Percentiles rank a stretch among this genome's conserved stretches.
These are phyloP conservation scores for Mystacides longicornis DNA, from an alignment of 2,888 invertebrate genomes.

Conservation along the genomic window DNA sequence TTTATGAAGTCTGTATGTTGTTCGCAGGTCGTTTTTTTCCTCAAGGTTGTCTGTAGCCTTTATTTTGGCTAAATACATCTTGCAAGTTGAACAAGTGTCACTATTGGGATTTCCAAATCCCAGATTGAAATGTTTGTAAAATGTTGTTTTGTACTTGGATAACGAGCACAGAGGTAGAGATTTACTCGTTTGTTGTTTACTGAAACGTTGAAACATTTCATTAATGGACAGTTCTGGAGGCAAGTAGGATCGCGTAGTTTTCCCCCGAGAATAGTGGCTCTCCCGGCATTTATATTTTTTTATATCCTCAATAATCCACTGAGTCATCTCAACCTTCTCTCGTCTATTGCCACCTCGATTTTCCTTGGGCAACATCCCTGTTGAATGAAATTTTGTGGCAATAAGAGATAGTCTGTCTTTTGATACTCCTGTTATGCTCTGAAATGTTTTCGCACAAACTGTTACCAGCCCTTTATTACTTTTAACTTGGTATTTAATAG, in stretches of 20 bases:
- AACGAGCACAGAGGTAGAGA: not conserved
- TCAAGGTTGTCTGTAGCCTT: not conserved
- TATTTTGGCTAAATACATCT: not conserved
- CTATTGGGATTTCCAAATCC: slow-evolving; percentile 1
- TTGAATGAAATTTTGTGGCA: not conserved
- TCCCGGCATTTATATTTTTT: slow-evolving; percentile 1
- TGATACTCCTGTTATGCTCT: not conserved
- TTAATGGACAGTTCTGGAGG: not conserved
- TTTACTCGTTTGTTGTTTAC: not conserved
- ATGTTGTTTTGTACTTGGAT: not conserved
- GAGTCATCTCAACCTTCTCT: not conserved
- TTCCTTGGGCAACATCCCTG: not conserved
- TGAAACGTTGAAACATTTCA: not conserved
- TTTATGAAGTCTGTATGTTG: not conserved
- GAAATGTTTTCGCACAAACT: slow-evolving; percentile 3
- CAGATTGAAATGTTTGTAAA: not conserved
- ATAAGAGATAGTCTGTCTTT: not conserved
- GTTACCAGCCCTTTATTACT: too few species aligned
- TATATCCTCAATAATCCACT: not conserved
- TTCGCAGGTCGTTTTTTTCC: not conserved
- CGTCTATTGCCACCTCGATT: not conserved
- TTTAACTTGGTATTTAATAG: too few species aligned
- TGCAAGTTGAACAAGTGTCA: slow-evolving; percentile 2
- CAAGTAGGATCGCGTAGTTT: not conserved
- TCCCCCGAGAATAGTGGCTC: not conserved